Conservation (phyloP, 2,797 vertebrate genomes). For the Anas flavirostris region DNA sequence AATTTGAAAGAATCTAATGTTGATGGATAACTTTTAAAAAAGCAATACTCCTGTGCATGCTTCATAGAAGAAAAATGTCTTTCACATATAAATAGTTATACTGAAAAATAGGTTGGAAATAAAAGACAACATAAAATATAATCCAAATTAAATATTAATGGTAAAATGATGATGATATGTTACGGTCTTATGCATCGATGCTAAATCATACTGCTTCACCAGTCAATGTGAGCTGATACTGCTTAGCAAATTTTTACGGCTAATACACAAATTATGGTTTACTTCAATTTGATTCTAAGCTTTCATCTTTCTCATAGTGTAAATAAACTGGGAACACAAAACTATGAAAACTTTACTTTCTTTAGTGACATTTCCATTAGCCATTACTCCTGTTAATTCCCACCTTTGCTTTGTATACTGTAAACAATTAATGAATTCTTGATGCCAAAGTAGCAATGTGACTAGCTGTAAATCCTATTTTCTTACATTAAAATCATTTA, state of each 20-base stretch:
- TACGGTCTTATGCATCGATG: slow-evolving; percentile 1
- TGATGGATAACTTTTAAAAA: neutral
- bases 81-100: neutral
- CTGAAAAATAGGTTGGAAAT: slow-evolving; percentile 8
- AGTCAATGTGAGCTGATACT: neutral
- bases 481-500: neutral
- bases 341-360: neutral
- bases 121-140: slow-evolving; percentile 45
- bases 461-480: neutral
- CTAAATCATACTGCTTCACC: slow-evolving; percentile 56
- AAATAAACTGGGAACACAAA: neutral
- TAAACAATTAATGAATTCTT: neutral
- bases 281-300: neutral
- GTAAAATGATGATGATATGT: slow-evolving; percentile 51
- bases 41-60: neutral
- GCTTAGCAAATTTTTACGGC: neutral
- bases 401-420: neutral
- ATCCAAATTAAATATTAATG: slow-evolving; percentile 47
- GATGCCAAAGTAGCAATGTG: neutral
- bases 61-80: neutral
- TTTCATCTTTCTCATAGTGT: neutral
- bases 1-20: neutral
- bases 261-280: neutral
- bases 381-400: neutral
- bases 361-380: neutral